phyloP scores from a whole-genome alignment of 2,113 vertebrate species.

The Pelecanoides urinatrix region DNA sequence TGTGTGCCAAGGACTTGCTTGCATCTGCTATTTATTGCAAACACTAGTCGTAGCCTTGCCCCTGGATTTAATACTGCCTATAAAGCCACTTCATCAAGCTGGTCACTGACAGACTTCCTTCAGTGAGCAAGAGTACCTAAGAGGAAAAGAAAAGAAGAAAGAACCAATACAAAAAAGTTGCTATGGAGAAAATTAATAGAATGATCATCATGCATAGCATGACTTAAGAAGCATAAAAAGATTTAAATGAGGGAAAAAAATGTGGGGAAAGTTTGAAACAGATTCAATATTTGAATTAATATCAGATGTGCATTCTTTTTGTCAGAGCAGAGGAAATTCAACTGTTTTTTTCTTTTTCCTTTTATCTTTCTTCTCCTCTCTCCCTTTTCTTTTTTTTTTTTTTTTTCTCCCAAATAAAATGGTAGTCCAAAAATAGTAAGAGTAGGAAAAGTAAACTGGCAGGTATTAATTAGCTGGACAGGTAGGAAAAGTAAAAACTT shows the following conservation, averaged over 20 bases:
- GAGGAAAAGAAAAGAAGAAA: neutral
- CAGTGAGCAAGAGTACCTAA: neutral
- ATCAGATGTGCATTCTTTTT: neutral
- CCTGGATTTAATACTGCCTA: neutral
- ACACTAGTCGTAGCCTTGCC: neutral
- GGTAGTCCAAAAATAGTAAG: neutral
- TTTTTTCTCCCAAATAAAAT: neutral
- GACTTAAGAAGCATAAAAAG: neutral
- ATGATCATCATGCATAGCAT: neutral
- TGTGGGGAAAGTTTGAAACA: neutral
- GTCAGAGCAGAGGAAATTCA: neutral
- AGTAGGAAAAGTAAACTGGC: constrained; percentile 49
- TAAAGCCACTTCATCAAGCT: neutral
- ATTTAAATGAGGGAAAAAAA: neutral
- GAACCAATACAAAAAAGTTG: neutral
- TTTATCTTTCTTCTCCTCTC: neutral
- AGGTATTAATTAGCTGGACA: constrained; percentile 57
- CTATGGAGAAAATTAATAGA: neutral
- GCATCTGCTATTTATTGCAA: neutral
- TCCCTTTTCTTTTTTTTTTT: neutral
- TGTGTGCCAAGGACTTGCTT: neutral
- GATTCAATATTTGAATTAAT: neutral
- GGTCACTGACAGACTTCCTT: neutral
- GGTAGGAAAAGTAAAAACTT: neutral
- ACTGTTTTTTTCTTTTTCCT: neutral